Base-by-base conservation (phyloP, 2,113 vertebrate genomes). In the Guaruba guarouba region DNA sequence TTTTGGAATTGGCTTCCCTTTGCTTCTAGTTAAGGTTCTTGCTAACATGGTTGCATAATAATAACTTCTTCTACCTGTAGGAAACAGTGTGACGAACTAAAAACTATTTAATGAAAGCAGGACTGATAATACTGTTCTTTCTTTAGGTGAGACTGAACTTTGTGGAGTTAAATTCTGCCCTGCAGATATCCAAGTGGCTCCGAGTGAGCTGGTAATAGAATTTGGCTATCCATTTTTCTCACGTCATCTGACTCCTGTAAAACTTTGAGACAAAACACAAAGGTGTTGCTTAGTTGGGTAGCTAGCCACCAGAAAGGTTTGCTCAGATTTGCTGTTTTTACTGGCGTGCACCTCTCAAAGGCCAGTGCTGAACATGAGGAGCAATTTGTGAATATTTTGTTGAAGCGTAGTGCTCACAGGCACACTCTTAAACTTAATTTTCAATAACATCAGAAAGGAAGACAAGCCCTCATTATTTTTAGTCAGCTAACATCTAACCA, bases 231-330 rank as follows among this genome's bases (percentile, higher is more conserved):
- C 35, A 61, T 78, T 88, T 93, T 94, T 81, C 79, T 93, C 76
- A 88, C 19, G 2, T 48, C 59, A 88, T 86, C 44, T 86, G 84
- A 86, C 55, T 74, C 55, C 35, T 64, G 48, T 81, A 92, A 95
- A 94, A 74, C n/a, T 90, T 67, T 43, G 71, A 95, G 86, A 96
- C 82, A 92, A 96, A 95, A 90, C 68, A 96, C 20, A 70, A 69
- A 88, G 55, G 76, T 93, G 78, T 90, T 93, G 80, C 64, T 90
- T 91, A 74, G 82, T 4, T 92, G 73, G 85, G 64, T 95, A 94
- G 61, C 33, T 48, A 70, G 82, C 88, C 85, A 93, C n/a, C 2
- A 70, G 86, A 86, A 88, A 55, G 35, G 70, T 83, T 73, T 94
- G 68, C 75, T 93, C 5, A 7, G 63, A 46, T 75, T 73, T 54